These are phyloP conservation scores for Drosophila phalerata DNA, from an alignment of 2,888 invertebrate species.

Conservation along the genomic window DNA sequence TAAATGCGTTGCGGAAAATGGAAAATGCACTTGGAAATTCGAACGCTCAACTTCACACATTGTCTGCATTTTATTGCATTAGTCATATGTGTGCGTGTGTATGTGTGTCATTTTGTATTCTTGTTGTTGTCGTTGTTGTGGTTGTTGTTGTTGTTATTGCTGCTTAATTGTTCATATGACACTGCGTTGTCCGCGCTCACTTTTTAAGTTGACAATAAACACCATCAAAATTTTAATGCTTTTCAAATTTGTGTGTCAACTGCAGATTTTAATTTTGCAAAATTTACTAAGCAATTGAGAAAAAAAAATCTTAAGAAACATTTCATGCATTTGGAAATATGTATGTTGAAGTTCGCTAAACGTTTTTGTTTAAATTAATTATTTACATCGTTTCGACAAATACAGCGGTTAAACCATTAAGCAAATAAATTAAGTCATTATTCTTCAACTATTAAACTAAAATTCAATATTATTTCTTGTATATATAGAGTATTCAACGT, in stretches of 20 bases:
- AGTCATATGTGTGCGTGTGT: slow-evolving; percentile 37
- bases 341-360: too few species aligned
- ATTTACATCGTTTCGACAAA: too few species aligned
- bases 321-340: too few species aligned
- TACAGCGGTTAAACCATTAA: too few species aligned
- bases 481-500: too few species aligned
- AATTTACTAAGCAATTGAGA: not conserved
- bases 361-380: too few species aligned
- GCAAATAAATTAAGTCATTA: too few species aligned
- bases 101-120: slow-evolving; percentile 8
- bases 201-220: slow-evolving; percentile 29
- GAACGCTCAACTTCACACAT: slow-evolving; percentile 78
- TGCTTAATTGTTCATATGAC: slow-evolving; percentile 24
- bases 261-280: slow-evolving; percentile 11
- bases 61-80: slow-evolving; percentile 78
- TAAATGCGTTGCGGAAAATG: slow-evolving; percentile 58
- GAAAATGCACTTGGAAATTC: slow-evolving; percentile 76
- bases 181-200: slow-evolving; percentile 14
- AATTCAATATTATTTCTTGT: too few species aligned
- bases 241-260: slow-evolving; percentile 33
- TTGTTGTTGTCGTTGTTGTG: slow-evolving; percentile 15
- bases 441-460: too few species aligned
- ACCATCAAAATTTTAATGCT: slow-evolving; percentile 14
- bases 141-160: not conserved
- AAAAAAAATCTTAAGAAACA: too few species aligned